phyloP scores from a whole-genome alignment of 2,797 vertebrate species.

The Tympanoctomys barrerae region DNA sequence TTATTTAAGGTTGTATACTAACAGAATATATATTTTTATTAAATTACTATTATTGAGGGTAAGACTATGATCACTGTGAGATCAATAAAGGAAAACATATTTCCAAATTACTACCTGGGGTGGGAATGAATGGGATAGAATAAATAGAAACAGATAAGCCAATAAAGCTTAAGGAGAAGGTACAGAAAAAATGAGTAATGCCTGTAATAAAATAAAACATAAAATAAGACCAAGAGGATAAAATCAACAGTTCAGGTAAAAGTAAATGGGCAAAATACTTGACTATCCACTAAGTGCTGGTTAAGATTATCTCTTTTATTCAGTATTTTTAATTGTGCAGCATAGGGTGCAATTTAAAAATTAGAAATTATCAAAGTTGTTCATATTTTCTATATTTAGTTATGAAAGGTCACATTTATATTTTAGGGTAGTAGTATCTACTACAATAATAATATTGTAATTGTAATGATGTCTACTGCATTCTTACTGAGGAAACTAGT shows the following conservation, averaged over 20 bases:
- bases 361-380: conserved; percentile 2
- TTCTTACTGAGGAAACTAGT: conserved; percentile 1
- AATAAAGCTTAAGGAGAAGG: neutral
- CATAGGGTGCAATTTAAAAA: conserved; percentile 14
- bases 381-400: conserved; percentile 38
- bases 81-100: neutral
- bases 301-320: neutral
- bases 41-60: neutral
- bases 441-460: too few relatives aligned
- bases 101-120: neutral
- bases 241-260: conserved; percentile 27
- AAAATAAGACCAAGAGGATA: conserved; percentile 41
- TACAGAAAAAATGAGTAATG: conserved; percentile 29
- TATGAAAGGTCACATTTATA: conserved; percentile 9
- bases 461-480: neutral
- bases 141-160: neutral
- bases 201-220: neutral
- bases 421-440: conserved; percentile 40
- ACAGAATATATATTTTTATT: neutral
- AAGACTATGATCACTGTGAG: neutral
- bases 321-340: conserved; percentile 19
- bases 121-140: neutral
- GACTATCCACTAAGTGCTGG: neutral
- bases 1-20: neutral
- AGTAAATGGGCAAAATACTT: neutral